Evolutionary conservation across 2,797 vertebrate genomes (phyloP), one percentile per base, ranked within the genome.

Genomic region (Gobio occitaniae): DNA sequence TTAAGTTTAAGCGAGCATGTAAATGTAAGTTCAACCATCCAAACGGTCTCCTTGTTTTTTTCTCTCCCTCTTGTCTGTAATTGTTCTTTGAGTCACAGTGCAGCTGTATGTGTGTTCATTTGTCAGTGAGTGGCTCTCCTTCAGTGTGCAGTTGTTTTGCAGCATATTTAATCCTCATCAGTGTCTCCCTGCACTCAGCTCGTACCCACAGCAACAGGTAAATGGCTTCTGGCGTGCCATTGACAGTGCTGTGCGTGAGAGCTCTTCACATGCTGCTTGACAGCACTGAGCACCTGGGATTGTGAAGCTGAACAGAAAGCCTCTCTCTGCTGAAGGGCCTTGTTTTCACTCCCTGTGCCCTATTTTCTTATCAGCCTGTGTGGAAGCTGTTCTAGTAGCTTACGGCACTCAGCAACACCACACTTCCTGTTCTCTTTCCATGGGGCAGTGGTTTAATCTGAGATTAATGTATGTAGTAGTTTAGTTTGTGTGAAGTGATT

Each of bases 181-280:
- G 95, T 89, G 92, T 72, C 87, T 93, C 94, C 90, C 96, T 96
- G 94, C 94, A 94, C 95, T 96, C 91, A 90, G 95, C 96, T 96
- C 96, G 96, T 96, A 96, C 96, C 93, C 96, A 95, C 93, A 95
- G 97, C 95, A 96, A 94, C 93, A 93, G 92, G 96, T 96, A 96
- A 97, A 97, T 97, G 97, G 97, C 96, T 98, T 97, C 97, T 96
- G 96, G 94, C 94, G 93, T 95, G 94, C 96, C 95, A 93, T 96
- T 95, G 97, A 97, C 95, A 90, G 96, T 92, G 93, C 80, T 93
- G 90, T 54, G 66, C 74, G 85, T 81, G 97, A 96, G 96, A 87
- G 94, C 93, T 94, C 96, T 96, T 95, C 94, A 96, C 93, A 90
- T 85, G 90, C 93, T 93, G 94, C 96, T 94, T 97, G 96, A 97